Conservation (phyloP, 2,797 vertebrate species). For the Tenualosa ilisha region DNA sequence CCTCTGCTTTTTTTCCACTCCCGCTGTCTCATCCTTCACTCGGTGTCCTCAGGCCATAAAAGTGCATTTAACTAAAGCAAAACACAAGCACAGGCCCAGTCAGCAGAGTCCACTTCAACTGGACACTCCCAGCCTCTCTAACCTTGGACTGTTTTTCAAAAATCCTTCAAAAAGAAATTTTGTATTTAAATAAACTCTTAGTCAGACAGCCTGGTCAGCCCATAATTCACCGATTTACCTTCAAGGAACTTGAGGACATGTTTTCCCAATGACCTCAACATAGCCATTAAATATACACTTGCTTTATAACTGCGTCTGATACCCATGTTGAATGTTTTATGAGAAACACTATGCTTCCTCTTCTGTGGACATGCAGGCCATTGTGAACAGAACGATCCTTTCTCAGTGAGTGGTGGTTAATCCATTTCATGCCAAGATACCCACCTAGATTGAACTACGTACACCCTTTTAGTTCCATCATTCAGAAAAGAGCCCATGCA, state of each 20-base stretch:
- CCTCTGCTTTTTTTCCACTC: neutral
- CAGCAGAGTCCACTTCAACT: neutral
- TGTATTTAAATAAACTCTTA: neutral
- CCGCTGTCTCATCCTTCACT: neutral
- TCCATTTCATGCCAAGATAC: slow-evolving; percentile 13
- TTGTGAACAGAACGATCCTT: neutral
- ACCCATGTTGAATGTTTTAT: neutral
- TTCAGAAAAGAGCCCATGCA: slow-evolving; percentile 13
- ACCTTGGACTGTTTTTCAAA: neutral
- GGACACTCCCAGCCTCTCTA: neutral
- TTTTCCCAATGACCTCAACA: slow-evolving; percentile 9
- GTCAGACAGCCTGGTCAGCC: neutral
- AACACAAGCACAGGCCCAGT: neutral
- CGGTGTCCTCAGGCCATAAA: neutral
- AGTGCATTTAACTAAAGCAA: neutral
- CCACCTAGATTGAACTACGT: neutral
- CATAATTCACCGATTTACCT: neutral
- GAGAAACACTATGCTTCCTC: neutral
- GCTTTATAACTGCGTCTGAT: neutral
- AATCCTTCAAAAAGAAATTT: neutral
- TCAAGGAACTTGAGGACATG: neutral
- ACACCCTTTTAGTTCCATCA: neutral
- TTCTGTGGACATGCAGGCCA: neutral
- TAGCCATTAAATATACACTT: neutral
- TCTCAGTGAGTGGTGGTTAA: slow-evolving; percentile 10